Percentiles rank a stretch among this genome's conserved stretches.
phyloP scores from a whole-genome alignment of 1,140 invertebrate species.

The Leptinotarsa lineolata region DNA sequence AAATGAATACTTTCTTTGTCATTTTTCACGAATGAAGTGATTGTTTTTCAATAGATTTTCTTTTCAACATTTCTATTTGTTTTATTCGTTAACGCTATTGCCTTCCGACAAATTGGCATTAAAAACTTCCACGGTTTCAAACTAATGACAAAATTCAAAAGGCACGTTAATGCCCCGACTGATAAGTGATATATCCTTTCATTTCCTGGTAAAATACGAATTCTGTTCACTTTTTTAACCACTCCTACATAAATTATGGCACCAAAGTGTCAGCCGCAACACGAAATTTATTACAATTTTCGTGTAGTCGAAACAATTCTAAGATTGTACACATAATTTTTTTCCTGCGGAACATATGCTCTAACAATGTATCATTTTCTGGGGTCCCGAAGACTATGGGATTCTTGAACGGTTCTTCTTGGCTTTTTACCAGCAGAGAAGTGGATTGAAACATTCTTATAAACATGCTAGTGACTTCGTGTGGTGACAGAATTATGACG shows the following conservation, averaged over 20 bases:
- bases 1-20: too few species aligned
- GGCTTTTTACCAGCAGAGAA: constrained; percentile 39
- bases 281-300: constrained; percentile 33
- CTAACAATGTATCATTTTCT: constrained; percentile 33
- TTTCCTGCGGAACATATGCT: constrained; percentile 35
- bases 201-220: constrained; percentile 21
- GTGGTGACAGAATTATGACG: constrained; percentile 54
- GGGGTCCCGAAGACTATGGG: constrained; percentile 31
- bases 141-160: not conserved
- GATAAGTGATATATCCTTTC: constrained; percentile 21
- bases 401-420: constrained; percentile 38
- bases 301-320: constrained; percentile 31
- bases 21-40: too few species aligned
- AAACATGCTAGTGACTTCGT: constrained; percentile 45
- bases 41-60: too few species aligned
- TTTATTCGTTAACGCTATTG: not conserved
- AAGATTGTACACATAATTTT: constrained; percentile 30
- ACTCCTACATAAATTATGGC: constrained; percentile 15
- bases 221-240: not conserved
- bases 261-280: constrained; percentile 18
- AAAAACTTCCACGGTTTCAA: not conserved
- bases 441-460: constrained; percentile 49
- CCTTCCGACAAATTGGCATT: not conserved
- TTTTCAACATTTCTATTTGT: too few species aligned
- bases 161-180: not conserved